phyloP scores from a whole-genome alignment of 2,888 invertebrate species.

The Dysmachus trigonus region DNA sequence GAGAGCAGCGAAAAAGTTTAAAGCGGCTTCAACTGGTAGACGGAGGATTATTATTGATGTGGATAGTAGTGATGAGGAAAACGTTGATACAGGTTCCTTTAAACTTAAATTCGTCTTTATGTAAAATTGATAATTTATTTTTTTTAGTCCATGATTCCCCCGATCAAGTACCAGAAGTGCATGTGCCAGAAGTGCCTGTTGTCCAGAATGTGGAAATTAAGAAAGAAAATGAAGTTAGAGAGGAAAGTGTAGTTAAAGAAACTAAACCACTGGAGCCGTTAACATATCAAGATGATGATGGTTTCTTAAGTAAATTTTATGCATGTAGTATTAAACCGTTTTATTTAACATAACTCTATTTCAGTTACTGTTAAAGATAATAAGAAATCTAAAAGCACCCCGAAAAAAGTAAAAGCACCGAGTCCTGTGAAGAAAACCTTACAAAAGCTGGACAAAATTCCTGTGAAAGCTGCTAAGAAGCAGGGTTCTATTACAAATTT shows the following conservation, averaged over 20 bases:
- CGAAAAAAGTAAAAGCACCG: background rate
- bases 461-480: constrained; percentile 1
- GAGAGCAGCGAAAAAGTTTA: background rate
- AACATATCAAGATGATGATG: constrained; percentile 27
- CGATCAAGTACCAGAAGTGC: background rate
- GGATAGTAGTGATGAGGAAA: constrained; percentile 33
- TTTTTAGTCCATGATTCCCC: background rate
- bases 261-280: background rate
- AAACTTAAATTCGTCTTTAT: background rate
- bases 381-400: background rate
- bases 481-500: constrained; percentile 13
- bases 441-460: constrained; percentile 9
- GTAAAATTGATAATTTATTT: background rate
- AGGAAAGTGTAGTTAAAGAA: background rate
- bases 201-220: background rate
- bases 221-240: background rate
- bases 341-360: background rate
- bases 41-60: background rate
- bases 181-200: background rate
- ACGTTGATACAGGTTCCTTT: background rate
- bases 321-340: background rate
- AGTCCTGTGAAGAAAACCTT: background rate
- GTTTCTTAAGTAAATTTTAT: background rate
- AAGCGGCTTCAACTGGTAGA: background rate
- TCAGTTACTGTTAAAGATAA: constrained; percentile 23